These are phyloP conservation scores for Laticauda laticaudata DNA, from an alignment of 2,113 vertebrate species.

Conservation along the genomic window DNA sequence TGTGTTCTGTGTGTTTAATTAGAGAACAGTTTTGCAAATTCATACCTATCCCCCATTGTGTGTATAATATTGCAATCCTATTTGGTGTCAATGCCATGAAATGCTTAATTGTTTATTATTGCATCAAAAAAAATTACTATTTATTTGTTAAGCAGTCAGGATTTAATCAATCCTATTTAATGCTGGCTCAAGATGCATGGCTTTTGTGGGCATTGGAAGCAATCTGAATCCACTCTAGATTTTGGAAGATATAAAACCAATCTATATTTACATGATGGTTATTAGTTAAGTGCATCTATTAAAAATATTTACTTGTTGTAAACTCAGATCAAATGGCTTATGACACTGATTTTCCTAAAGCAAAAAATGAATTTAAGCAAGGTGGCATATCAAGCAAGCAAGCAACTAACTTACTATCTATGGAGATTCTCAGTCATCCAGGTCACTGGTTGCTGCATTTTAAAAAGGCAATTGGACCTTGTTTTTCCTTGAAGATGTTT, in stretches of 20 bases:
- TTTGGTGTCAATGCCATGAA: not conserved
- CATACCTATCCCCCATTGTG: not conserved
- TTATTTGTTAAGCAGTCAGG: not conserved
- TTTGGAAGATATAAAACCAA: not conserved
- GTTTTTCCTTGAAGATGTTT: not conserved
- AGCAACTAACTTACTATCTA: not conserved
- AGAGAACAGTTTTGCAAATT: not conserved
- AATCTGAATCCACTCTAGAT: not conserved
- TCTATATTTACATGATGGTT: not conserved
- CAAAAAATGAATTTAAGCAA: not conserved
- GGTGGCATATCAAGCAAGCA: not conserved
- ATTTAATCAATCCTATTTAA: not conserved
- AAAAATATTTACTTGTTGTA: not conserved
- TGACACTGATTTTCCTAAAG: not conserved
- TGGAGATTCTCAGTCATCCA: not conserved
- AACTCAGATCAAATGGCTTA: not conserved
- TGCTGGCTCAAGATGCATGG: not conserved
- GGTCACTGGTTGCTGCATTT: not conserved
- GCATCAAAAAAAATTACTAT: not conserved
- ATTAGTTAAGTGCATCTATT: not conserved
- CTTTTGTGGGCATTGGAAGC: not conserved
- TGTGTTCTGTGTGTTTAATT: not conserved
- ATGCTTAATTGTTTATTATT: not conserved
- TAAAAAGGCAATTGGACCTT: not conserved
- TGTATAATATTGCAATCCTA: not conserved